Percentiles rank a stretch among this genome's conserved stretches.
Evolutionary conservation across 92 coral and sea anemone species (phyloP).

Genomic region (Micromussa lordhowensis): DNA sequence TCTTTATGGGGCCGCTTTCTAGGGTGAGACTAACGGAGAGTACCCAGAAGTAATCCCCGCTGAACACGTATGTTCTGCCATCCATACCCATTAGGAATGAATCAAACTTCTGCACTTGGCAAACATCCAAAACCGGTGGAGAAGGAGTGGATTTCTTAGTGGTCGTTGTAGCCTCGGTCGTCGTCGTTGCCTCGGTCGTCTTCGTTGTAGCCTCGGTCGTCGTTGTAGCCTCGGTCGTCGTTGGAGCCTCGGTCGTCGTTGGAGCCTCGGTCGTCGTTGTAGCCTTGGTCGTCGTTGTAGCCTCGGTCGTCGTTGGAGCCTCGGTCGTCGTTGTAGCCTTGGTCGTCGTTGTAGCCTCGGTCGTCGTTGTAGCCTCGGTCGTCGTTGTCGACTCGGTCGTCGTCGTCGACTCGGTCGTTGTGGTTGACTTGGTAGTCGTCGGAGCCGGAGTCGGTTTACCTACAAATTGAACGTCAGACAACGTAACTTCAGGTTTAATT

Average conservation of each 20-base stretch:
- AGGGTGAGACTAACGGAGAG: conserved; percentile 22
- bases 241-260: conserved; percentile 9
- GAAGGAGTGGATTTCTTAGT: conserved; percentile 2
- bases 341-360: not conserved
- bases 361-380: not conserved
- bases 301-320: conserved; percentile 19
- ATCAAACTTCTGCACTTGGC: conserved; percentile 37
- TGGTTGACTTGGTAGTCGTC: conserved; percentile 9
- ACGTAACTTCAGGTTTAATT: too few species aligned
- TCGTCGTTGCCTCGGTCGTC: not conserved
- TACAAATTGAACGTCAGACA: not conserved
- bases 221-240: conserved; percentile 7
- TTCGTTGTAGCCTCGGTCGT: not conserved
- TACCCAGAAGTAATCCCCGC: conserved; percentile 44
- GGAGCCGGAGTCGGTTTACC: conserved; percentile 10
- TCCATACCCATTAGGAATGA: conserved; percentile 28
- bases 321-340: not conserved
- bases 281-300: conserved; percentile 6
- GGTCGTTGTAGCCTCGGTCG: not conserved
- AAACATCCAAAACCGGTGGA: conserved; percentile 33
- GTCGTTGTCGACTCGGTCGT: conserved; percentile 20
- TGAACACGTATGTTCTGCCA: conserved; percentile 44
- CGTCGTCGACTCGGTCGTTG: not conserved
- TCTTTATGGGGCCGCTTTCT: conserved; percentile 68
- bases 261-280: not conserved